Evolutionary conservation across 1,140 invertebrate genomes (phyloP).

Genomic region (Frieseomelitta varia): DNA sequence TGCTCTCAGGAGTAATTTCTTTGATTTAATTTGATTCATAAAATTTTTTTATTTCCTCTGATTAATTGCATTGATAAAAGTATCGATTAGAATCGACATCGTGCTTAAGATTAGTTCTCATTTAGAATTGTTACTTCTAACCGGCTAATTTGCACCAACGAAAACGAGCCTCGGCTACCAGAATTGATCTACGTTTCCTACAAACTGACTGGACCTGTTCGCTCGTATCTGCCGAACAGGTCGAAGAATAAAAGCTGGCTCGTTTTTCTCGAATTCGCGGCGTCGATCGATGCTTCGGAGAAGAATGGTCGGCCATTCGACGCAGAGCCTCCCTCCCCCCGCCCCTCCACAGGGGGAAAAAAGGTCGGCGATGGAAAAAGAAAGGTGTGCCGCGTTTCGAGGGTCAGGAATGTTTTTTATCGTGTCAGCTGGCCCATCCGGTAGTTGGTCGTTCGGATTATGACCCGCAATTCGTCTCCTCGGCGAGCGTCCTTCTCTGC

Average conservation of each 20-base stretch:
- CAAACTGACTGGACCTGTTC: background rate
- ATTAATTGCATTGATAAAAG: no score
- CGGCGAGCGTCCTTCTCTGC: background rate
- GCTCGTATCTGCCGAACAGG: background rate
- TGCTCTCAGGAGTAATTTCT: no score
- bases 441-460: constrained; percentile 9
- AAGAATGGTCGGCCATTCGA: constrained; percentile 49
- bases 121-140: no score
- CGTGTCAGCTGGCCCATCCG: constrained; percentile 47
- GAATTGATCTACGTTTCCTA: background rate
- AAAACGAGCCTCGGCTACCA: background rate
- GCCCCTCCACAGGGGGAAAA: constrained; percentile 1
- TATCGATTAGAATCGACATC: no score
- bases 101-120: no score
- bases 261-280: constrained; percentile 50
- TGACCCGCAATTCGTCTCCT: constrained; percentile 35
- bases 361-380: constrained; percentile 17
- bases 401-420: constrained; percentile 51
- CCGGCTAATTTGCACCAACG: background rate
- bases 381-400: constrained; percentile 12
- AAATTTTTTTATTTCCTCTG: no score
- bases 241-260: constrained; percentile 11
- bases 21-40: no score
- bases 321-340: constrained; percentile 21
- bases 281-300: constrained; percentile 40